Conservation (phyloP, 2,797 vertebrate genomes). For the Mus spretus region DNA sequence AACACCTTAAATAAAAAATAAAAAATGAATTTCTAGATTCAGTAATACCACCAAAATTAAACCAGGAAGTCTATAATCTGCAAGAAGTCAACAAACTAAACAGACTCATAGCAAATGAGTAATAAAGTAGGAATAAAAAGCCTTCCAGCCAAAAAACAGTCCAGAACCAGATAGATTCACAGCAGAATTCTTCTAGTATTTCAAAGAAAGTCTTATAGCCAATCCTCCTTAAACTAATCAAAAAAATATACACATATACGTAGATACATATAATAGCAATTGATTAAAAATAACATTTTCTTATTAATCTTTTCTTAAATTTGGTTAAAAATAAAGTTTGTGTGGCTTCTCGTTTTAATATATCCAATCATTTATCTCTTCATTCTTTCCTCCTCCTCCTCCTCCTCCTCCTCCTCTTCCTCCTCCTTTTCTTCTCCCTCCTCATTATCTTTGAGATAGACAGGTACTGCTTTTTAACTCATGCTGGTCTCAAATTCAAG, state of each 20-base stretch:
- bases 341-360: neutral
- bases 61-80: neutral
- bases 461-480: neutral
- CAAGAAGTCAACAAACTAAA: neutral
- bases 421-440: neutral
- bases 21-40: neutral
- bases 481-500: neutral
- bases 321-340: neutral
- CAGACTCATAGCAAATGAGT: neutral
- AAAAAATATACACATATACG: too few species aligned
- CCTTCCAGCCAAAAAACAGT: neutral
- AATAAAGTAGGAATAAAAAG: neutral
- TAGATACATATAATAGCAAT: neutral
- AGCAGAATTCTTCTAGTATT: neutral
- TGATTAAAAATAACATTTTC: neutral
- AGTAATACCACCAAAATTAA: neutral
- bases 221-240: neutral
- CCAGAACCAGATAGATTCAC: neutral
- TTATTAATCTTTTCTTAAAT: constrained; percentile 45
- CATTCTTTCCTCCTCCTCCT: too few species aligned
- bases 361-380: neutral
- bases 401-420: neutral
- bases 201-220: neutral
- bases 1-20: neutral
- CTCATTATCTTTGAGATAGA: neutral